Conservation (phyloP, 2,113 vertebrate genomes). For the Myotis davidii region DNA sequence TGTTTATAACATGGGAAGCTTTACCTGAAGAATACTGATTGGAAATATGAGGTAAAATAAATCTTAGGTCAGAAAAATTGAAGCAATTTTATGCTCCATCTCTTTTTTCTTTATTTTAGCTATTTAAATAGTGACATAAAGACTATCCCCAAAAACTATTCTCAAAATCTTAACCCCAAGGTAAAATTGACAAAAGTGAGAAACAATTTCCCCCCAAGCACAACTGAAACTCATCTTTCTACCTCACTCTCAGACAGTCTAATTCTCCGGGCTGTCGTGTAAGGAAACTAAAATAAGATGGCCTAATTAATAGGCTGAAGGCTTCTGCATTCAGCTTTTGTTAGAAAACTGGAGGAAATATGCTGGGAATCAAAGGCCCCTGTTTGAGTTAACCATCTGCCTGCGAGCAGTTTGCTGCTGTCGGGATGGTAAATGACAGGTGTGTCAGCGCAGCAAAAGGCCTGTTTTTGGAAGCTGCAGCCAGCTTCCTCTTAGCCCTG, state of each 20-base stretch:
- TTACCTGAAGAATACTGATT: slow-evolving; percentile 10
- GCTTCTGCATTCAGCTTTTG: not conserved
- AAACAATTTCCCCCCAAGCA: not conserved
- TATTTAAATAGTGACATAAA: slow-evolving; percentile 26
- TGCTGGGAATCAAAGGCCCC: not conserved
- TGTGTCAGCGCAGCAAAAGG: not conserved
- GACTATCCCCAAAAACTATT: not conserved
- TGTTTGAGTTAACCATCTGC: slow-evolving; percentile 5
- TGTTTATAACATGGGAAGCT: not conserved
- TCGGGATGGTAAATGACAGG: not conserved
- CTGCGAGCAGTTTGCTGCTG: not conserved
- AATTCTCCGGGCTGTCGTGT: not conserved
- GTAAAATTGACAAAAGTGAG: not conserved
- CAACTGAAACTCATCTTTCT: slow-evolving; percentile 11
- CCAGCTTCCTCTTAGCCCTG: not conserved
- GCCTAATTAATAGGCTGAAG: slow-evolving; percentile 8
- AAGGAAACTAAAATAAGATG: not conserved
- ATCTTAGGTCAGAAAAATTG: not conserved
- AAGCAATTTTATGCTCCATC: not conserved
- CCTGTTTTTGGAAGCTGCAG: not conserved
- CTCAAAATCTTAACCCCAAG: not conserved
- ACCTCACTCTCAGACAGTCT: not conserved
- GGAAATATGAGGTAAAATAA: not conserved
- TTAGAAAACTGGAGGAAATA: slow-evolving; percentile 16
- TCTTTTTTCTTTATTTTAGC: slow-evolving; percentile 24